Evolutionary conservation across 2,113 vertebrate species (phyloP).

Genomic region (Neogale vison): DNA sequence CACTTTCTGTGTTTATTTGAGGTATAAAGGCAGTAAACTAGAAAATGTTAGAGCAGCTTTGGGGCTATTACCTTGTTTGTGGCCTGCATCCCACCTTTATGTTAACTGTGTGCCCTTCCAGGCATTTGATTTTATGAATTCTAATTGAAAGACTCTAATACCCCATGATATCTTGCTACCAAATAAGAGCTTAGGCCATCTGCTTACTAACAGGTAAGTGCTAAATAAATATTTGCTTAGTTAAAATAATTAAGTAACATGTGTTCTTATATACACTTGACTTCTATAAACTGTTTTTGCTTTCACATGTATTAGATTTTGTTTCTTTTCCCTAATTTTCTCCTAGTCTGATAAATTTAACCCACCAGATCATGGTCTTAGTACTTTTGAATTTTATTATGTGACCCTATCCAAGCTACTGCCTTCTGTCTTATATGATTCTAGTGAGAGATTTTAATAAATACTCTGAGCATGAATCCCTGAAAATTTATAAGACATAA

Average conservation of each 20-base stretch:
- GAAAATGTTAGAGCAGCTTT: not conserved
- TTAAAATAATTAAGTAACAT: conserved; percentile 38
- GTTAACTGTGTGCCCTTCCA: not conserved
- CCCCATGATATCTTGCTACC: not conserved
- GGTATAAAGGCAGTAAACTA: not conserved
- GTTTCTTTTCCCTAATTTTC: not conserved
- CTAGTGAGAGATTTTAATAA: not conserved
- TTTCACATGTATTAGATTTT: not conserved
- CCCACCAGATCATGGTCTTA: not conserved
- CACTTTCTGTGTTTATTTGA: not conserved
- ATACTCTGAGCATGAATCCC: not conserved
- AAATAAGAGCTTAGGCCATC: not conserved
- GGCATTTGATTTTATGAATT: not conserved
- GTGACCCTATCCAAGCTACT: not conserved
- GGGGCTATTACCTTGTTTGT: not conserved
- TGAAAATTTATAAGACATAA: not conserved
- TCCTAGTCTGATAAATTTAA: not conserved
- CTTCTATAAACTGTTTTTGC: not conserved
- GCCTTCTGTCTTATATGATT: not conserved
- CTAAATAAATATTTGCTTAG: conserved; percentile 5
- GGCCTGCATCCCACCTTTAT: not conserved
- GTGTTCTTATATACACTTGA: not conserved
- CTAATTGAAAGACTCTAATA: conserved; percentile 1
- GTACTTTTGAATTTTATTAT: not conserved
- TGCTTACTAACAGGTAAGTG: not conserved